These are phyloP conservation scores for Sesia bembeciformis DNA, from an alignment of 2,888 invertebrate genomes.

Conservation along the genomic window DNA sequence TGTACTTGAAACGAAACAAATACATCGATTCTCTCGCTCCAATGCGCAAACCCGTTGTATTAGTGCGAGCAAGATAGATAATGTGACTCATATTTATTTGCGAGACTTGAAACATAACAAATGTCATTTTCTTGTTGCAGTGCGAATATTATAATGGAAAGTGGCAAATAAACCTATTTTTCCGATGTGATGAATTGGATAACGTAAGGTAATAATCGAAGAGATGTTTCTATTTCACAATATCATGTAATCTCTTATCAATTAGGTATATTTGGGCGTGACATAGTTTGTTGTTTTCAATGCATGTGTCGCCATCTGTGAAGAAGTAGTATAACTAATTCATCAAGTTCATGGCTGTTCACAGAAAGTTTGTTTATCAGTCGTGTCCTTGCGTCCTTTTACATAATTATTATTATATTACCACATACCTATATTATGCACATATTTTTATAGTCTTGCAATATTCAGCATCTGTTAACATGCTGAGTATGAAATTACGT, in stretches of 20 bases:
- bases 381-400: too few relatives aligned
- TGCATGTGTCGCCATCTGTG: conserved; percentile 39
- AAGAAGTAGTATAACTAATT: conserved; percentile 7
- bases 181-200: conserved; percentile 54
- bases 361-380: too few relatives aligned
- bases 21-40: conserved; percentile 27
- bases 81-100: conserved; percentile 20
- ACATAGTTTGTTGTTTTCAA: conserved; percentile 19
- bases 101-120: conserved; percentile 31
- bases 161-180: conserved; percentile 33
- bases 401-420: too few relatives aligned
- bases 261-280: conserved; percentile 54
- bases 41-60: conserved; percentile 9
- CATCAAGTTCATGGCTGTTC: neutral
- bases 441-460: too few relatives aligned
- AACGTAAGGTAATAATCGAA: conserved; percentile 24
- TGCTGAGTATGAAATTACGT: too few relatives aligned
- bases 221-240: conserved; percentile 62
- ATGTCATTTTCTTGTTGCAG: conserved; percentile 64
- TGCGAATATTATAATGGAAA: conserved; percentile 48
- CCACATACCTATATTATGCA: too few relatives aligned
- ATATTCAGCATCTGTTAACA: too few relatives aligned
- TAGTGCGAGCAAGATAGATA: conserved; percentile 29
- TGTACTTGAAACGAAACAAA: conserved; percentile 40
- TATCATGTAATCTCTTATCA: conserved; percentile 36